Evolutionary conservation across 1,140 invertebrate genomes (phyloP).

Genomic region (Euborellia annulipes): DNA sequence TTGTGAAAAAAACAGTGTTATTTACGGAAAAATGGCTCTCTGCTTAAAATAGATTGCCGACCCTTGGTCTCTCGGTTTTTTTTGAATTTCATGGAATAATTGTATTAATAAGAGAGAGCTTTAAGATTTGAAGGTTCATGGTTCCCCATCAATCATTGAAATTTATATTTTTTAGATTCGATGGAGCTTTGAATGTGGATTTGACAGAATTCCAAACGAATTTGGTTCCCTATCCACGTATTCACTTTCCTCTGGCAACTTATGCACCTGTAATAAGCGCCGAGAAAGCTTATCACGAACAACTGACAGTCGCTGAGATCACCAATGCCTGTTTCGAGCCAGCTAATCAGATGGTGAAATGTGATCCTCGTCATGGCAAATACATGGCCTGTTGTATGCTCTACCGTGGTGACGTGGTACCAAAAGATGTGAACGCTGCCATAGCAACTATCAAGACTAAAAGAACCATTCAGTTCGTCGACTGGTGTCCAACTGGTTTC

Average conservation of each 20-base stretch:
- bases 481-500: slow-evolving; percentile 40
- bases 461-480: slow-evolving; percentile 32
- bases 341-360: slow-evolving; percentile 41
- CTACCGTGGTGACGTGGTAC: slow-evolving; percentile 34
- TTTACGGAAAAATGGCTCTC: too few species aligned
- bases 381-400: slow-evolving; percentile 37
- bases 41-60: too few species aligned
- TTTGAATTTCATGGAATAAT: too few species aligned
- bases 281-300: slow-evolving; percentile 36
- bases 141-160: too few species aligned
- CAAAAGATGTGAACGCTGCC: slow-evolving; percentile 37
- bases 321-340: slow-evolving; percentile 40
- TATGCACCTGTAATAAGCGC: slow-evolving; percentile 36
- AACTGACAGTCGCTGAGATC: slow-evolving; percentile 34
- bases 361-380: slow-evolving; percentile 28
- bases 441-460: slow-evolving; percentile 42
- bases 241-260: slow-evolving; percentile 39
- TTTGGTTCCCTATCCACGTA: slow-evolving; percentile 42
- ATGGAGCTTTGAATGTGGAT: slow-evolving; percentile 44
- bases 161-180: slow-evolving; percentile 38
- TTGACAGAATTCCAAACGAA: slow-evolving; percentile 52
- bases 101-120: too few species aligned
- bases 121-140: too few species aligned
- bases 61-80: too few species aligned
- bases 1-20: too few species aligned